A percentile compares a stretch with the other conserved stretches of the same genome.
These are phyloP conservation scores for Lordiphosa mommai DNA, from an alignment of 1,140 invertebrate species.

Conservation along the genomic window DNA sequence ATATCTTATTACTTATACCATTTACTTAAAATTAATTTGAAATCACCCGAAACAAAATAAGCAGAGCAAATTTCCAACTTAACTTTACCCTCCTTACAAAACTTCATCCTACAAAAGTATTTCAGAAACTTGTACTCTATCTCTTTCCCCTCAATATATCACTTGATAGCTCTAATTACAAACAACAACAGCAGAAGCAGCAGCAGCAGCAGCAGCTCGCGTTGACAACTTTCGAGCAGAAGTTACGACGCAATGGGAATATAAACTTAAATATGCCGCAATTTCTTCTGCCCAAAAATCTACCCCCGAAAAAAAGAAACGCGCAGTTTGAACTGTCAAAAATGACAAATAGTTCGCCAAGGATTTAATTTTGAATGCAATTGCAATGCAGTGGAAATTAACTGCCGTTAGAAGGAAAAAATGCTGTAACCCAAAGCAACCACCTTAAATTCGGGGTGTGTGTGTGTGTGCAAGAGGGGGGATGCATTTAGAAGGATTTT, in stretches of 20 bases:
- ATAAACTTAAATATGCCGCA: slow-evolving; percentile 55
- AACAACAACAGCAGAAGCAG: slow-evolving; percentile 39
- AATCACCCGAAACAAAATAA: no score
- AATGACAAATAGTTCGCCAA: slow-evolving; percentile 67
- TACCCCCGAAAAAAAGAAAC: slow-evolving; percentile 4
- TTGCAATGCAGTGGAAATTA: slow-evolving; percentile 62
- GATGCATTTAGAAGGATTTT: slow-evolving; percentile 42
- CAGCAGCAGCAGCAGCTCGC: slow-evolving; percentile 4
- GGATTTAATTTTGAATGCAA: slow-evolving; percentile 72
- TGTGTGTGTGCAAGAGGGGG: slow-evolving; percentile 25
- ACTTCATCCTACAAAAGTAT: background rate
- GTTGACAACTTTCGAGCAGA: slow-evolving; percentile 49
- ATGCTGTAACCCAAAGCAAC: slow-evolving; percentile 33
- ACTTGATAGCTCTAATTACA: slow-evolving; percentile 63
- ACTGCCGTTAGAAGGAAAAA: slow-evolving; percentile 41
- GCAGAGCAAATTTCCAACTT: no score
- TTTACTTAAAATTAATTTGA: no score
- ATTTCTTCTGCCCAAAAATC: slow-evolving; percentile 35
- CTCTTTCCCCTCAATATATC: slow-evolving; percentile 26
- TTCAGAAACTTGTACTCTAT: background rate
- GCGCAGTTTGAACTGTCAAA: slow-evolving; percentile 66
- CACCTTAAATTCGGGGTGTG: slow-evolving; percentile 43
- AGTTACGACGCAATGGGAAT: slow-evolving; percentile 53
- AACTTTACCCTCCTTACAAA: slow-evolving; percentile 1
- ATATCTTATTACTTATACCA: no score